Evolutionary conservation across 2,113 vertebrate genomes (phyloP), one percentile per base, ranked within the genome.

Genomic region (Proteles cristata): DNA sequence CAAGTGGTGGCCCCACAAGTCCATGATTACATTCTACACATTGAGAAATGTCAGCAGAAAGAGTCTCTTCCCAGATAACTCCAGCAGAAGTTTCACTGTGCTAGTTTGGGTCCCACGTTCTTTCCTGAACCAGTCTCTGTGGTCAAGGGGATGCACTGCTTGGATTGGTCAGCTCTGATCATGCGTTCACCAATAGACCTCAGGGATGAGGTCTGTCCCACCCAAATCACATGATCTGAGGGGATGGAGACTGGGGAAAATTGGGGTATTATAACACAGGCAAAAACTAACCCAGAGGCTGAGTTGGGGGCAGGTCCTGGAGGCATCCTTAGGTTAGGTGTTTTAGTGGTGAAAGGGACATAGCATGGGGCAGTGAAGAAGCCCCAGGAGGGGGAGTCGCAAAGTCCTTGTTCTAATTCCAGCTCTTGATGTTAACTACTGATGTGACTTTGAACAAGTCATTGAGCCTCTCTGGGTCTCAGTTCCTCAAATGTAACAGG

Each of bases 371-470:
- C 33, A 39, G 90, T 1, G n/a, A 80, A 71, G 95, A 50, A 84
- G 35, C 31, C 53, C 45, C 15, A 28, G 86, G 58, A 92, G 33
- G 53, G 33, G 65, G 26, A 88, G 71, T n/a, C 28, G 0, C 12
- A 5, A 53, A 88, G 85, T 94, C 85, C 90, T 97, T 82, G 84
- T 35, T 71, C 69, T 93, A 71, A 94, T 93, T 92, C 88, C 94
- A 91, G 88, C 48, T 93, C 81, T 95, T 82, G 80, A 92, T 73
- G 45, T 68, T 68, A 50, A 82, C 71, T 73, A 50, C 82, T 69
- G 66, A 58, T 43, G 73, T 96, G 96, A 97, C 96, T 97, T 97
- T 96, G 94, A 97, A 95, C 21, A 79, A 96, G 94, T 97, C 94
- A 91, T 93, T 88, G 88, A 95, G 91, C 81, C 55, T 96, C 88